Percentiles rank a stretch among this genome's conserved stretches.
Conservation (phyloP, 1,140 invertebrate species). For the Atta texana region DNA sequence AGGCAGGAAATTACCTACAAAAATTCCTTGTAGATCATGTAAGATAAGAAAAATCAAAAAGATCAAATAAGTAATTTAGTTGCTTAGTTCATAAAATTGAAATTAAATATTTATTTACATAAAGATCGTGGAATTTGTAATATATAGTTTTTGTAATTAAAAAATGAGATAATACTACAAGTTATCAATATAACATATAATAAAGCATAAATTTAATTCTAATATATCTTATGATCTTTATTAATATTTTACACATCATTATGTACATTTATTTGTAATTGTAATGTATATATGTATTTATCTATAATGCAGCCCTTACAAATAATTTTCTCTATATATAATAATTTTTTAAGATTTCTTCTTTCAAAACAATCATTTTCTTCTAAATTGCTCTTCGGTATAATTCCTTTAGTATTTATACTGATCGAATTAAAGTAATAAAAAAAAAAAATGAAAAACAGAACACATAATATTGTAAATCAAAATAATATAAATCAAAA, state of each 20-base stretch:
- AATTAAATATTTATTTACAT: background rate
- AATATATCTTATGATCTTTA: background rate
- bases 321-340: conserved; percentile 4
- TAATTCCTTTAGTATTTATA: background rate
- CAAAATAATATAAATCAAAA: background rate
- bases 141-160: background rate
- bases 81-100: background rate
- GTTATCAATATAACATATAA: background rate
- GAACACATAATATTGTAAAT: background rate
- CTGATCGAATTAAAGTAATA: background rate
- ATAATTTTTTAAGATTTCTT: background rate
- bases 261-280: background rate
- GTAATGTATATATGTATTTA: background rate
- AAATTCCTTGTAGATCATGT: background rate
- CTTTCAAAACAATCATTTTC: background rate
- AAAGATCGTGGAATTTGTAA: background rate
- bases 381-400: background rate
- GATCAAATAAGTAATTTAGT: background rate
- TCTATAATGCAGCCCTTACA: background rate
- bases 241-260: background rate
- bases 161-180: background rate
- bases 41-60: background rate
- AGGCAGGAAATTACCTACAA: background rate
- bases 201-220: background rate
- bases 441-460: background rate